Evolutionary conservation across 2,888 invertebrate species (phyloP).

Genomic region (Deroplatys truncata): DNA sequence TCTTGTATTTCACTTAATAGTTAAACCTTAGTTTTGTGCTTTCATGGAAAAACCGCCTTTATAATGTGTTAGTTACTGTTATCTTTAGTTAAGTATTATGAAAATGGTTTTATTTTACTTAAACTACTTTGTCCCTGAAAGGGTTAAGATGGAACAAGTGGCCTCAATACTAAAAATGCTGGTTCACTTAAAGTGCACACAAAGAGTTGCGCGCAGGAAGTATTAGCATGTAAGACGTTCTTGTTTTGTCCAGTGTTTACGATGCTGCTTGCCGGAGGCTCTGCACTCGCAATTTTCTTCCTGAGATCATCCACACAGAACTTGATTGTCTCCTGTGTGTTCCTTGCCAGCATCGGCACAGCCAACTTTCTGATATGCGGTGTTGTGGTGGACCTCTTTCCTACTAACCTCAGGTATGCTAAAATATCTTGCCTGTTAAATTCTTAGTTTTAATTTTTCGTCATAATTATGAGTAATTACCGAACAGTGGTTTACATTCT

Average conservation of each 20-base stretch:
- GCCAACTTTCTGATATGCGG: constrained; percentile 46
- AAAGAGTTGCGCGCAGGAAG: too few relatives aligned
- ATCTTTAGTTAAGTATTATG: too few relatives aligned
- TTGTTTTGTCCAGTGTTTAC: constrained; percentile 40
- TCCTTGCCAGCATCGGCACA: constrained; percentile 48
- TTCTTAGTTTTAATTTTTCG: constrained; percentile 25
- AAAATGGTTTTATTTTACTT: too few relatives aligned
- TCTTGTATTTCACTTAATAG: too few relatives aligned
- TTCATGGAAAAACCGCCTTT: too few relatives aligned
- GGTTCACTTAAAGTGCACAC: too few relatives aligned
- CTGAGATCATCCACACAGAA: constrained; percentile 54
- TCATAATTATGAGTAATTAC: background rate
- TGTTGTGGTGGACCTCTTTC: constrained; percentile 44
- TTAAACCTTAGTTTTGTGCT: too few relatives aligned
- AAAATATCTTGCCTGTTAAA: background rate
- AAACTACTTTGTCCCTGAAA: too few relatives aligned
- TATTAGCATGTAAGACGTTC: too few relatives aligned
- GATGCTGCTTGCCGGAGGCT: constrained; percentile 51
- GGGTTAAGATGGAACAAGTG: too few relatives aligned
- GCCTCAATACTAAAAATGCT: too few relatives aligned
- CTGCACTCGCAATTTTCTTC: constrained; percentile 58
- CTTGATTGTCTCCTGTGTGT: constrained; percentile 53
- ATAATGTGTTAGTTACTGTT: too few relatives aligned
- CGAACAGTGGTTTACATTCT: background rate
- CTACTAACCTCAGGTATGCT: constrained; percentile 47